phyloP scores from a whole-genome alignment of 92 coral and sea anemone genomes.

The Siderastrea radians region DNA sequence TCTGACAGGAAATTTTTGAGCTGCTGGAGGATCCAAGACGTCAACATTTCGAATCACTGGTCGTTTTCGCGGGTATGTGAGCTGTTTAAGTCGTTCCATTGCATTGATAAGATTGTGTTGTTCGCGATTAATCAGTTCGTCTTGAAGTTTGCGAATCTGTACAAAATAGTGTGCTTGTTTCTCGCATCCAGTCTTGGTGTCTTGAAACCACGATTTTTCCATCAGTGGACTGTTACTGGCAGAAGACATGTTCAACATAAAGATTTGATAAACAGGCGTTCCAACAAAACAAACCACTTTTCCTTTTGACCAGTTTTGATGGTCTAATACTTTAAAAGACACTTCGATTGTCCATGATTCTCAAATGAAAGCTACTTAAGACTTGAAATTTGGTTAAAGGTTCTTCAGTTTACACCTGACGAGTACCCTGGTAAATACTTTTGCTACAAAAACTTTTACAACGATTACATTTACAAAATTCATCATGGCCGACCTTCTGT shows the following conservation, averaged over 20 bases:
- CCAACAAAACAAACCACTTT: not conserved
- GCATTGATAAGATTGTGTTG: constrained; percentile 94
- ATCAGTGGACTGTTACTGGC: constrained; percentile 17
- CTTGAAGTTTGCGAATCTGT: constrained; percentile 87
- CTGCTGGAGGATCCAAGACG: constrained; percentile 12
- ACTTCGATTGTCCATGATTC: not conserved
- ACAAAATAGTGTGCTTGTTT: constrained; percentile 93
- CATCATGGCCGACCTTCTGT: constrained; percentile 23
- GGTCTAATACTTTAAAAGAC: not conserved
- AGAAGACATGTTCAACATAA: constrained; percentile 46
- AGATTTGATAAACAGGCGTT: not conserved
- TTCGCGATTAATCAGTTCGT: constrained; percentile 88
- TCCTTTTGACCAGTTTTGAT: not conserved
- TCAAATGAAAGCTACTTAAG: not conserved
- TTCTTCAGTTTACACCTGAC: not conserved
- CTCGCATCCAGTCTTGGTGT: constrained; percentile 82
- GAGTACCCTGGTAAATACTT: not conserved
- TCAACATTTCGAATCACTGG: constrained; percentile 73
- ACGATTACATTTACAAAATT: not conserved
- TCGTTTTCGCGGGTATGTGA: constrained; percentile 84
- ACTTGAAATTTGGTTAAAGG: not conserved
- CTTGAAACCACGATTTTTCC: constrained; percentile 93
- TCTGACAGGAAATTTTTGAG: constrained; percentile 64
- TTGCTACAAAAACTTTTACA: not conserved
- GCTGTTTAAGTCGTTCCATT: constrained; percentile 93